phyloP scores from a whole-genome alignment of 64 coral and sea anemone species.

The Pachyseris speciosa region DNA sequence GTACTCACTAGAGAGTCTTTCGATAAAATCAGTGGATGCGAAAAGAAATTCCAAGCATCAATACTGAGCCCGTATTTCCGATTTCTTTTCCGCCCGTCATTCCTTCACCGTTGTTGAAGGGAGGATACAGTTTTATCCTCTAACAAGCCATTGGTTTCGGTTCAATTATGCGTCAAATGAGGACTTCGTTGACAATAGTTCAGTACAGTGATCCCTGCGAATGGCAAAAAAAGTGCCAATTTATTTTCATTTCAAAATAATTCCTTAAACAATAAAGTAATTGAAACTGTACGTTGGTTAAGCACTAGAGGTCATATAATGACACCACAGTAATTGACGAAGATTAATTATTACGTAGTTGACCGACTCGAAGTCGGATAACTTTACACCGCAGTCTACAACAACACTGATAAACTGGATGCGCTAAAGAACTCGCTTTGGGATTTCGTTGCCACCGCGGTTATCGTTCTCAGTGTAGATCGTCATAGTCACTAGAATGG shows the following conservation, averaged over 20 bases:
- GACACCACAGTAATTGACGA: slow-evolving; percentile 40
- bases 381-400: neutral
- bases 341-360: slow-evolving; percentile 44
- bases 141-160: neutral
- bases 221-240: neutral
- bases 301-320: neutral
- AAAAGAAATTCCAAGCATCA: neutral
- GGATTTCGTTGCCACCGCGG: too few relatives aligned
- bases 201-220: neutral
- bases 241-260: neutral
- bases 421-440: neutral
- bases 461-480: too few relatives aligned
- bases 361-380: slow-evolving; percentile 7
- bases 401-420: neutral
- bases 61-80: neutral
- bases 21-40: too few relatives aligned
- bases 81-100: neutral
- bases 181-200: neutral
- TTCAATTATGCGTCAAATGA: neutral
- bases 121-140: slow-evolving; percentile 10
- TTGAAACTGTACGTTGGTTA: neutral
- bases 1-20: too few relatives aligned
- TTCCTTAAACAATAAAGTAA: neutral
- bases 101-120: neutral
- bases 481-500: neutral